phyloP scores from a whole-genome alignment of 2,113 vertebrate species.

The Egretta garzetta region DNA sequence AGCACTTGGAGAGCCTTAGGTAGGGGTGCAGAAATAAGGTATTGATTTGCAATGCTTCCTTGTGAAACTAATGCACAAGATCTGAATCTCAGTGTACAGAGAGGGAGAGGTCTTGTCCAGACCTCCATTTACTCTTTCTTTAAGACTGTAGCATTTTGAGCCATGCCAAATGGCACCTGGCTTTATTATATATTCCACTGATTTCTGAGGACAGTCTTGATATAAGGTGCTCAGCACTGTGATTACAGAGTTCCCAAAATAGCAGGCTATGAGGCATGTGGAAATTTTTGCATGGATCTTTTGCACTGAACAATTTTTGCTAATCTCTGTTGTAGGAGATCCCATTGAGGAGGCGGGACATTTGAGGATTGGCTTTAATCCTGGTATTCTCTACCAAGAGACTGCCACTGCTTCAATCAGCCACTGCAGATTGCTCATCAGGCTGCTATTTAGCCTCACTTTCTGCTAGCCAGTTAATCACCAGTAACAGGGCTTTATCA shows the following conservation, averaged over 20 bases:
- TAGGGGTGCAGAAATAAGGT: background rate
- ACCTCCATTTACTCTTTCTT: background rate
- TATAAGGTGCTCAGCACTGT: background rate
- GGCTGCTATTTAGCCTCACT: background rate
- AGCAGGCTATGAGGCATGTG: background rate
- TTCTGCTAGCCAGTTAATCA: background rate
- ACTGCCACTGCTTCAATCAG: background rate
- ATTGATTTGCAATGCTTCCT: background rate
- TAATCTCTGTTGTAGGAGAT: slow-evolving; percentile 1
- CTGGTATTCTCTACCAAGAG: background rate
- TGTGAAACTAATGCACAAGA: background rate
- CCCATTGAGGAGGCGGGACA: background rate
- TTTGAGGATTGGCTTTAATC: background rate
- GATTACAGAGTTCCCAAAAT: background rate
- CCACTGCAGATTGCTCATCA: background rate
- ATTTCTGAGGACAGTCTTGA: background rate
- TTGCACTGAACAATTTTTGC: background rate
- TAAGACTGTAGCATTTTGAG: background rate
- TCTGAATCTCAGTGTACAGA: background rate
- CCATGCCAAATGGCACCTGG: background rate
- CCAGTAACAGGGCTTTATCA: background rate
- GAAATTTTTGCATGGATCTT: background rate
- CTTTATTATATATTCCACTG: background rate
- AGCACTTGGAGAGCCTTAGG: background rate
- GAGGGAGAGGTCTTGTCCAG: background rate